These are phyloP conservation scores for Progne subis DNA, from an alignment of 2,113 vertebrate species.

Conservation along the genomic window DNA sequence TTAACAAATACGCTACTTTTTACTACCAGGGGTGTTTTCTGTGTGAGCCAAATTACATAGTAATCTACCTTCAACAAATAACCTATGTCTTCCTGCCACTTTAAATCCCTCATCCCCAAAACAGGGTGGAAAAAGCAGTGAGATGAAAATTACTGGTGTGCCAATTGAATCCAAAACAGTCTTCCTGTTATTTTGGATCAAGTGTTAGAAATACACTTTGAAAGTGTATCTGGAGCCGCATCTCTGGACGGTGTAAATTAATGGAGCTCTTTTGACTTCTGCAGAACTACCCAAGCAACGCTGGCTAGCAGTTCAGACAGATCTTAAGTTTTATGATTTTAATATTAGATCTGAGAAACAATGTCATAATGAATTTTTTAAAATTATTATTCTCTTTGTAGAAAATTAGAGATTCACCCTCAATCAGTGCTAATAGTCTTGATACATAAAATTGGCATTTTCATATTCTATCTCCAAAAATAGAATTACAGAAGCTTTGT, in stretches of 20 bases:
- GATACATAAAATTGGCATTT: not conserved
- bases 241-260: not conserved
- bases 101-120: not conserved
- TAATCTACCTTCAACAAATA: not conserved
- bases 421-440: not conserved
- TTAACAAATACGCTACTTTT: not conserved
- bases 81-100: not conserved
- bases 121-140: not conserved
- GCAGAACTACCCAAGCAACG: not conserved
- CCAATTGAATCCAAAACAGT: not conserved
- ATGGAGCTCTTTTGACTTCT: not conserved
- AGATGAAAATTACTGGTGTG: not conserved
- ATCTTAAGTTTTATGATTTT: not conserved
- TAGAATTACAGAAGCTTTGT: not conserved
- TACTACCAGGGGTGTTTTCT: not conserved
- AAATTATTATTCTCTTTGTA: not conserved
- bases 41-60: not conserved
- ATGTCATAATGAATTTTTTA: not conserved
- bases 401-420: not conserved
- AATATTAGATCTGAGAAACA: not conserved
- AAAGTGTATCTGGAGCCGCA: not conserved
- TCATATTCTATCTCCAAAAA: not conserved
- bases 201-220: not conserved
- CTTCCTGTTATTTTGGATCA: not conserved
- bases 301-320: not conserved